phyloP scores from a whole-genome alignment of 1,140 invertebrate species.

The Lerema accius region DNA sequence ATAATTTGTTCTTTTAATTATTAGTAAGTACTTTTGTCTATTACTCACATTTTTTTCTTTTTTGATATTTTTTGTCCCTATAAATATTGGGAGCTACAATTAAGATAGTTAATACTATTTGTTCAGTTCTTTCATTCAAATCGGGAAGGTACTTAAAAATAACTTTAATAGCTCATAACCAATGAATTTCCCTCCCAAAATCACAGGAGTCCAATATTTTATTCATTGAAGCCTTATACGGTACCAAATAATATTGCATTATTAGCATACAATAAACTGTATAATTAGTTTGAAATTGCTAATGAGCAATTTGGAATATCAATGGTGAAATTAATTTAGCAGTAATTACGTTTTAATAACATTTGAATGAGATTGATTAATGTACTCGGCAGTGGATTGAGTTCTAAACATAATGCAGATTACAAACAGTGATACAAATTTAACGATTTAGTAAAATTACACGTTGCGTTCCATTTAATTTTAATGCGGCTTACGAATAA shows the following conservation, averaged over 20 bases:
- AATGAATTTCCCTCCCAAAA: no score
- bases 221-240: background rate
- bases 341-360: constrained; percentile 18
- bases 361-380: constrained; percentile 23
- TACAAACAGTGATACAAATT: constrained; percentile 5
- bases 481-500: no score
- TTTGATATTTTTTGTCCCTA: no score
- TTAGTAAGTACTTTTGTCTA: no score
- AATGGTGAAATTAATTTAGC: constrained; percentile 14
- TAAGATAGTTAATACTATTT: no score
- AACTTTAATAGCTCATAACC: no score
- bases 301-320: constrained; percentile 4
- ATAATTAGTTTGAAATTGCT: constrained; percentile 17
- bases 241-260: constrained; percentile 7
- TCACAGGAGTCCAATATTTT: no score
- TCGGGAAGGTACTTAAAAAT: no score
- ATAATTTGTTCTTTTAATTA: no score
- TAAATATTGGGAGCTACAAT: no score
- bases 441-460: background rate
- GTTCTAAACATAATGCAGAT: constrained; percentile 12
- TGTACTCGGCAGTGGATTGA: background rate
- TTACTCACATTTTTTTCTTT: no score
- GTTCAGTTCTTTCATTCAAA: no score
- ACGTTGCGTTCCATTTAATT: background rate
- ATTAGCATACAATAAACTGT: constrained; percentile 9